A percentile compares a stretch with the other conserved stretches of the same genome.
Evolutionary conservation across 2,888 invertebrate genomes (phyloP).

Genomic region (Artemia sp.): DNA sequence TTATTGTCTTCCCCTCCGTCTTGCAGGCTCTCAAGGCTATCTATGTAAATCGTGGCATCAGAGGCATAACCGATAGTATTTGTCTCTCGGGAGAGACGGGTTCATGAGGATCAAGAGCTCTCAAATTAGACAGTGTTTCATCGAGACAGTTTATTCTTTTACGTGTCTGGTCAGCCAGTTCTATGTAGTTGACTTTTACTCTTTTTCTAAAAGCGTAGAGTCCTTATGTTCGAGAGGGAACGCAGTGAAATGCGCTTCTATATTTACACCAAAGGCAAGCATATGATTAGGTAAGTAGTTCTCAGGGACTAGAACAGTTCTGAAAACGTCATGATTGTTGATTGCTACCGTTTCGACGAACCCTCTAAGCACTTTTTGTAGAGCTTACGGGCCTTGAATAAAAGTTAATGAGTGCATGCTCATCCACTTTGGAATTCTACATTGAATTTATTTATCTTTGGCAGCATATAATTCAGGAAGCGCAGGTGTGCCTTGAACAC

Average conservation of each 20-base stretch:
- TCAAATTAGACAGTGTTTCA: too few species aligned
- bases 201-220: neutral
- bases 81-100: too few species aligned
- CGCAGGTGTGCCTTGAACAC: conserved; percentile 13
- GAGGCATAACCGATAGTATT: too few species aligned
- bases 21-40: neutral
- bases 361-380: conserved; percentile 6
- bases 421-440: conserved; percentile 3
- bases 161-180: too few species aligned
- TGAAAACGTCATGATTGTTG: neutral
- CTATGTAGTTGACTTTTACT: neutral
- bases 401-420: neutral
- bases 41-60: neutral
- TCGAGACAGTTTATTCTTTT: too few species aligned
- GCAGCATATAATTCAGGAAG: too few species aligned
- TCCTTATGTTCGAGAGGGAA: conserved; percentile 11
- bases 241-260: neutral
- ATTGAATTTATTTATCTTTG: conserved; percentile 1
- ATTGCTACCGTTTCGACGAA: neutral
- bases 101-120: too few species aligned
- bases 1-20: neutral
- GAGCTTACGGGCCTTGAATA: neutral
- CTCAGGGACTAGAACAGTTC: conserved; percentile 2
- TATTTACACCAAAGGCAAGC: neutral
- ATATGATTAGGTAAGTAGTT: neutral